Evolutionary conservation across 2,113 vertebrate species (phyloP).

Genomic region (Saccopteryx leptura): DNA sequence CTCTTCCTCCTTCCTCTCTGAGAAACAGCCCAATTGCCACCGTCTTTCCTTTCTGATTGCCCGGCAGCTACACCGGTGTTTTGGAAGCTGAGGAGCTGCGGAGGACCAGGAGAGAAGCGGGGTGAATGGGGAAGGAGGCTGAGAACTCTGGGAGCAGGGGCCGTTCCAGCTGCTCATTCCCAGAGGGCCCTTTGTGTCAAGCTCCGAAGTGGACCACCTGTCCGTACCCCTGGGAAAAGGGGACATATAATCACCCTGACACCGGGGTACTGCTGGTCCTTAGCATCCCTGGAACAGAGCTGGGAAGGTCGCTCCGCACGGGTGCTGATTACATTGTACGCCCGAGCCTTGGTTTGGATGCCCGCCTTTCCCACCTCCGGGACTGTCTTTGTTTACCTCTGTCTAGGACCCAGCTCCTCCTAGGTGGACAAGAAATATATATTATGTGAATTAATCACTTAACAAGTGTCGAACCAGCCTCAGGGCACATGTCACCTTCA

Average conservation of each 20-base stretch:
- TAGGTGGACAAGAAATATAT: neutral
- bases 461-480: neutral
- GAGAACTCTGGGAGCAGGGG: neutral
- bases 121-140: neutral
- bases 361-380: neutral
- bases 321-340: neutral
- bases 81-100: neutral
- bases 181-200: neutral
- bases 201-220: neutral
- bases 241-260: fast-evolving
- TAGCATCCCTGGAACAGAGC: neutral
- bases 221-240: neutral
- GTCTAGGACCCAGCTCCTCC: neutral
- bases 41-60: neutral
- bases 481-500: neutral
- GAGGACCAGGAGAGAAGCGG: neutral
- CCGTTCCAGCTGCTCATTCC: neutral
- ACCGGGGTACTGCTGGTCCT: neutral
- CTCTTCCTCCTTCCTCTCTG: neutral
- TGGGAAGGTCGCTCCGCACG: fast-evolving
- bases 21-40: neutral
- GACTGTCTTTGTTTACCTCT: neutral
- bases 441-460: neutral
- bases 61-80: neutral
- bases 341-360: no score